Conservation (phyloP, 2,888 invertebrate species). For the Atherix ibis region DNA sequence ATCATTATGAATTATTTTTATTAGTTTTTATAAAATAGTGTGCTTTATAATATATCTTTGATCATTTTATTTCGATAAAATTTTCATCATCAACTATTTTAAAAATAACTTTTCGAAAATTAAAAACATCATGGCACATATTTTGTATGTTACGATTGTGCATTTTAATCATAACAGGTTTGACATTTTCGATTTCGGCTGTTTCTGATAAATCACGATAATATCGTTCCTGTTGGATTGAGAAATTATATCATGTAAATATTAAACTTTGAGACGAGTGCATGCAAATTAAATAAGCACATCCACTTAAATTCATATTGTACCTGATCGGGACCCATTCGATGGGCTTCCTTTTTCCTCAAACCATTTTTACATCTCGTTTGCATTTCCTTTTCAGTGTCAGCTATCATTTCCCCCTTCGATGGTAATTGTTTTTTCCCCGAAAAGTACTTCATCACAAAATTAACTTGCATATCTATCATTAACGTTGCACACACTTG, state of each 20-base stretch:
- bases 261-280: not conserved
- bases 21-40: no score
- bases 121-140: conserved; percentile 44
- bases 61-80: conserved; percentile 30
- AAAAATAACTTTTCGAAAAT: conserved; percentile 48
- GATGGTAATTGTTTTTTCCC: conserved; percentile 45
- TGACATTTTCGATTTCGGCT: conserved; percentile 44
- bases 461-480: conserved; percentile 70
- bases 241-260: no score
- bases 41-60: no score
- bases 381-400: conserved; percentile 43
- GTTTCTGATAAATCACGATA: conserved; percentile 49
- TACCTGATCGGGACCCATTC: conserved; percentile 61
- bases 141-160: conserved; percentile 51
- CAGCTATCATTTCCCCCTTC: conserved; percentile 43
- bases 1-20: no score
- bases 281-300: no score
- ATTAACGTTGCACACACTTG: conserved; percentile 72
- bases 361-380: conserved; percentile 45
- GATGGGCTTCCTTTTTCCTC: conserved; percentile 59
- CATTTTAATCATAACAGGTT: conserved; percentile 52
- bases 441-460: conserved; percentile 46
- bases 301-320: no score
- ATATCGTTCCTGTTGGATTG: conserved; percentile 44
- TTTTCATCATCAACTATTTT: conserved; percentile 45